Evolutionary conservation across 2,888 invertebrate genomes (phyloP), one percentile per base, ranked within the genome.

Genomic region (Drosophila lutescens): DNA sequence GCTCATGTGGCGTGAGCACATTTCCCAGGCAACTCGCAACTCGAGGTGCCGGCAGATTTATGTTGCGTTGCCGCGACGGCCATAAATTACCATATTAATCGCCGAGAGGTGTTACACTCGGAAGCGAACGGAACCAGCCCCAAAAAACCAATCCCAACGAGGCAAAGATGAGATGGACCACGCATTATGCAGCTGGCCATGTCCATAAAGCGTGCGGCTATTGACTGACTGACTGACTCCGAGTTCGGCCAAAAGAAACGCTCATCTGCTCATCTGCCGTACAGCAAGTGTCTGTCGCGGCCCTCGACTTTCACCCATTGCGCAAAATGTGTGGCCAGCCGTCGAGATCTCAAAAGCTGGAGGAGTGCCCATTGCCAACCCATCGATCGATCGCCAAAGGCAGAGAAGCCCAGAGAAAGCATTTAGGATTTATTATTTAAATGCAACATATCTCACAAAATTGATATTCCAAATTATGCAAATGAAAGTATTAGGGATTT

Each of bases 1-100:
- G 57, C 57, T 20, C 26, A 32, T 38, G 43, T 26, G 38, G 50
- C 67, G 38, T 51, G 44, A 56, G 69, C 46, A 38, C 68, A 56
- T 53, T 69, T 40, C 47, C 69, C 58, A 44, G 65, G 30, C 59
- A 38, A 38, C 47, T 51, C 38, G 30, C 59, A 38, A 38, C 47
- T 51, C 38, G 26, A 6, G 53, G 53, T 47, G 34, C 59, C 34
- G 41, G 55, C 76, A 75, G 63, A 74, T 73, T 78, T 77, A 73
- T 77, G 77, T 65, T 55, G 77, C 77, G 67, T 68, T 61, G 60
- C 61, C 62, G 58, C 34, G 41, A 40, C 43, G 77, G 58, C 51
- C 76, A 78, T 78, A 72, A 81, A 80, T 78, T 76, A 65, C 40
- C 72, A 76, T 78, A 76, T 80, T 72, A 81, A 79, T 76, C 60